phyloP scores from a whole-genome alignment of 1,140 invertebrate genomes.

The Medauroidea extradentata region DNA sequence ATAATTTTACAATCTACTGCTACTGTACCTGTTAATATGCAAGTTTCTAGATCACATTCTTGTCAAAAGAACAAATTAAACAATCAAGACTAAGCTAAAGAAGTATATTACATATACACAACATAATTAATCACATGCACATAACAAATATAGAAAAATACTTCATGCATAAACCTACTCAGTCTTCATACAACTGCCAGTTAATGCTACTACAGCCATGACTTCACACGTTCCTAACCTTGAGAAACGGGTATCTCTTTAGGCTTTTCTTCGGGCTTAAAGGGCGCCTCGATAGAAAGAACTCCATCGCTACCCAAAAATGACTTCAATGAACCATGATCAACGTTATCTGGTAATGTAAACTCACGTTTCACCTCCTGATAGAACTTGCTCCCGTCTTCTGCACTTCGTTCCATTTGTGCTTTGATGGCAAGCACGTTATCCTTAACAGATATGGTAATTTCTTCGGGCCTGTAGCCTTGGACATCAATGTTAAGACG shows the following conservation, averaged over 20 bases:
- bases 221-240: not conserved
- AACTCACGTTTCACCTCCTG: conserved; percentile 41
- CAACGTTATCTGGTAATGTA: conserved; percentile 41
- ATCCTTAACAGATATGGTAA: conserved; percentile 33
- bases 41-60: too few relatives aligned
- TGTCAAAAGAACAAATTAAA: too few relatives aligned
- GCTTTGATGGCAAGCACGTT: conserved; percentile 29
- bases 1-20: too few relatives aligned
- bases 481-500: conserved; percentile 23
- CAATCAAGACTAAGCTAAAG: too few relatives aligned
- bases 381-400: conserved; percentile 34
- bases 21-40: too few relatives aligned
- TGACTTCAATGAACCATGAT: conserved; percentile 37
- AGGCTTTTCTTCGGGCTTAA: conserved; percentile 27
- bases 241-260: conserved; percentile 30
- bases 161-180: too few relatives aligned
- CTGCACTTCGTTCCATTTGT: conserved; percentile 25
- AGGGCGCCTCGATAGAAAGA: conserved; percentile 38
- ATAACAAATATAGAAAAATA: too few relatives aligned
- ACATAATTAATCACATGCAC: too few relatives aligned
- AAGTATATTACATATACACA: too few relatives aligned
- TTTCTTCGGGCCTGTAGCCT: conserved; percentile 34
- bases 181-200: too few relatives aligned
- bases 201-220: too few relatives aligned
- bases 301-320: conserved; percentile 34